Conservation (phyloP, 92 coral and sea anemone species). For the Porites evermanni region DNA sequence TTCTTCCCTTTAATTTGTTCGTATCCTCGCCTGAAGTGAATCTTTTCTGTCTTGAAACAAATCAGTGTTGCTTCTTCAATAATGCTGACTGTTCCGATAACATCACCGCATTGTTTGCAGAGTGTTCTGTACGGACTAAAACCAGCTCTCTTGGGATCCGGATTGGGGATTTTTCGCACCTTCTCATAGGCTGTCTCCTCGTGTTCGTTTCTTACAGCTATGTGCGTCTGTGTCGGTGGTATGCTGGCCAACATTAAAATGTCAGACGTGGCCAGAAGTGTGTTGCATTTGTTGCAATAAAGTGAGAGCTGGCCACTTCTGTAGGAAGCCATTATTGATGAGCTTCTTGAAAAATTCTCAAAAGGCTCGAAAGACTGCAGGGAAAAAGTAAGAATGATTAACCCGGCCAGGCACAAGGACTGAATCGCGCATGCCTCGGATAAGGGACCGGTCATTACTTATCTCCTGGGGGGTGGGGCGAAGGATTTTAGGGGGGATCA, state of each 20-base stretch:
- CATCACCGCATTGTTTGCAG: conserved; percentile 72
- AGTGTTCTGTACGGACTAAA: conserved; percentile 73
- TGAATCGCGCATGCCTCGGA: no score
- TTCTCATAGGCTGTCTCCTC: conserved; percentile 60
- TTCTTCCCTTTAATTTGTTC: conserved; percentile 72
- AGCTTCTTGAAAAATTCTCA: not conserved
- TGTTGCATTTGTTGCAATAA: conserved; percentile 73
- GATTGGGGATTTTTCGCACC: conserved; percentile 70
- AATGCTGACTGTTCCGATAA: conserved; percentile 68
- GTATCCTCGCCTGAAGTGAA: conserved; percentile 49
- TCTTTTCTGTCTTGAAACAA: conserved; percentile 84
- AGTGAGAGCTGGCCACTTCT: conserved; percentile 33
- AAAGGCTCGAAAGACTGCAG: not conserved
- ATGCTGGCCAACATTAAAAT: conserved; percentile 71
- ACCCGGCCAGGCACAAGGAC: not conserved
- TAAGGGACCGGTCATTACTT: no score
- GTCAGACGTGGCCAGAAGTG: conserved; percentile 58
- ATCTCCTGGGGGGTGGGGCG: no score
- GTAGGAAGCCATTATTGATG: conserved; percentile 38
- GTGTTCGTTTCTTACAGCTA: conserved; percentile 65
- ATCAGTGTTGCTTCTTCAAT: conserved; percentile 67
- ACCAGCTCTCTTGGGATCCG: conserved; percentile 61
- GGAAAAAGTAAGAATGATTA: not conserved
- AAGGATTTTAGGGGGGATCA: no score
- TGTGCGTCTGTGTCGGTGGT: conserved; percentile 85